These are phyloP conservation scores for Parapsyche elsis DNA, from an alignment of 1,140 invertebrate genomes.

Conservation along the genomic window DNA sequence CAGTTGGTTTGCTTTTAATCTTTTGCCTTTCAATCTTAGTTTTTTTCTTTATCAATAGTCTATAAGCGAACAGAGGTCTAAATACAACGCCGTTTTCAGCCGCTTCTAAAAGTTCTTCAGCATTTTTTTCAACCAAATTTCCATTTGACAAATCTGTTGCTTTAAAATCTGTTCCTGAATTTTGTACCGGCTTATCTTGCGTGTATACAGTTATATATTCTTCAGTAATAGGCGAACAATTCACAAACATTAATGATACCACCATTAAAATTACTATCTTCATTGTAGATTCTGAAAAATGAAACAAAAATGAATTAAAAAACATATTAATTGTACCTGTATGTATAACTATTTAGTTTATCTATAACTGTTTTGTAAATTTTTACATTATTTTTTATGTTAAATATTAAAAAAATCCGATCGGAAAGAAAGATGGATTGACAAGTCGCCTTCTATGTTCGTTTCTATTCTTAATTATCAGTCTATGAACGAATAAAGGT, in stretches of 20 bases:
- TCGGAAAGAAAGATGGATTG: background rate
- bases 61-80: constrained; percentile 50
- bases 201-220: background rate
- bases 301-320: background rate
- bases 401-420: background rate
- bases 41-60: constrained; percentile 45
- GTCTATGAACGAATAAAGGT: constrained; percentile 14
- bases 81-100: constrained; percentile 47
- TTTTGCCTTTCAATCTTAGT: background rate
- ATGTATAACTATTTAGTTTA: no score
- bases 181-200: background rate
- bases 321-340: no score
- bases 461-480: background rate
- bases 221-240: background rate
- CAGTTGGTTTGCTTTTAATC: background rate
- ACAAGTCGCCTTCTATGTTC: background rate
- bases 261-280: background rate
- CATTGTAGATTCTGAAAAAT: background rate
- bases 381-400: no score
- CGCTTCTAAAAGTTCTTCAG: constrained; percentile 44
- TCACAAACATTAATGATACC: background rate
- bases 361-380: no score
- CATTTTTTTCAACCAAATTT: background rate
- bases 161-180: background rate
- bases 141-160: background rate